phyloP scores from a whole-genome alignment of 2,113 vertebrate genomes.

The Microcebus jonahi region DNA sequence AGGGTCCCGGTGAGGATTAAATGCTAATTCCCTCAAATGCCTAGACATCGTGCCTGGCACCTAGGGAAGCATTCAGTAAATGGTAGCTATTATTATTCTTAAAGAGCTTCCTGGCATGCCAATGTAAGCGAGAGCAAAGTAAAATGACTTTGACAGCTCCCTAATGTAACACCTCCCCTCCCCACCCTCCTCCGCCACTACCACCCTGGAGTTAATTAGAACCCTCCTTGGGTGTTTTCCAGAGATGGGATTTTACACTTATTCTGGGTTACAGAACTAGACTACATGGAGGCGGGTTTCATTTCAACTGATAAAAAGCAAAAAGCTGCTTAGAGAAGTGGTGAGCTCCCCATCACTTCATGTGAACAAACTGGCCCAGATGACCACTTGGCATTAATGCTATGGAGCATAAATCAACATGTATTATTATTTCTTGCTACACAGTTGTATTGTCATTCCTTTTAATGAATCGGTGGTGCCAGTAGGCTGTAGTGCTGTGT shows the following conservation, averaged over 20 bases:
- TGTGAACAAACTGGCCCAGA: neutral
- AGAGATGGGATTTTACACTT: neutral
- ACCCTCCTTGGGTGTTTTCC: constrained; percentile 48
- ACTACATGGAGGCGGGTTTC: neutral
- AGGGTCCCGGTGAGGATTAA: neutral
- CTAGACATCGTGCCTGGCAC: neutral
- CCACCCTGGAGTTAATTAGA: constrained; percentile 47
- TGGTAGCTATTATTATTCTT: neutral
- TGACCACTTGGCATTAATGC: neutral
- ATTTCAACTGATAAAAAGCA: constrained; percentile 26
- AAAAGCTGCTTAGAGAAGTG: neutral
- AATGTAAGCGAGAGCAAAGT: constrained; percentile 28
- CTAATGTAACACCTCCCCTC: neutral
- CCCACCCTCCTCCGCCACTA: neutral
- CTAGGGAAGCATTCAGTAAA: neutral
- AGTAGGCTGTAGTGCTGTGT: neutral
- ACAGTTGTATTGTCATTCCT: neutral
- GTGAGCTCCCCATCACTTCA: neutral
- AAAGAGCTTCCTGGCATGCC: constrained; percentile 26
- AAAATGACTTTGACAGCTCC: neutral
- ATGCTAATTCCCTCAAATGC: neutral
- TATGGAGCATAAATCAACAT: neutral
- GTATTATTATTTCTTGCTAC: neutral
- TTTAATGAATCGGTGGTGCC: neutral
- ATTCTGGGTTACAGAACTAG: neutral